These are phyloP conservation scores for Deroptyus accipitrinus DNA, from an alignment of 2,113 vertebrate species.

Conservation along the genomic window DNA sequence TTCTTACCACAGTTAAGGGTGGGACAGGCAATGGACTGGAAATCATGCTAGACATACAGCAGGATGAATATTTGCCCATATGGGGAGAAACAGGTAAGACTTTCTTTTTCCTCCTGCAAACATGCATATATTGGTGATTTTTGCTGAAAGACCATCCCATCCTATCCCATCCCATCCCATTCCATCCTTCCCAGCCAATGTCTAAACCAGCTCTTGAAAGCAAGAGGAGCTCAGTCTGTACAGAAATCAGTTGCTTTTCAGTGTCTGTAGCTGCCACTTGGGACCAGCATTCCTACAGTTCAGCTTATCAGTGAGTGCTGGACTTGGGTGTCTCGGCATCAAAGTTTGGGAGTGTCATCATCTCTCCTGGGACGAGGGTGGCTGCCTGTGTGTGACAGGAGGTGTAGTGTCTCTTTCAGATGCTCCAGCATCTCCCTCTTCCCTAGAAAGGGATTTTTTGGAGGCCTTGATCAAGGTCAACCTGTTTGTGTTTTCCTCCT, in stretches of 20 bases:
- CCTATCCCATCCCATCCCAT: not conserved
- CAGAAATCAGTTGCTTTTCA: rapidly evolving
- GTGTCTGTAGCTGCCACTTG: not conserved
- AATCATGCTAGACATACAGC: constrained; percentile 99
- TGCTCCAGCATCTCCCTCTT: not conserved
- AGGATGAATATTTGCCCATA: constrained; percentile 87
- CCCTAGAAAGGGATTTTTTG: not conserved
- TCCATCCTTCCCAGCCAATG: not conserved
- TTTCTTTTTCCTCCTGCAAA: not conserved
- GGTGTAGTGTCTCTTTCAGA: not conserved
- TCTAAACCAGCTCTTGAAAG: not conserved
- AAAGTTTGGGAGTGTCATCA: not conserved
- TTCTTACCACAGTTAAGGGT: constrained; percentile 96
- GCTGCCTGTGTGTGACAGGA: not conserved
- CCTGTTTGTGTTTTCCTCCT: not conserved
- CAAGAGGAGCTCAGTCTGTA: not conserved
- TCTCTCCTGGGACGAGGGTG: not conserved
- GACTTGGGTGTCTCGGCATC: not conserved
- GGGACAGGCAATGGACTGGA: constrained; percentile 97
- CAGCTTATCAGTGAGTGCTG: not conserved
- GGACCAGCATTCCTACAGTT: not conserved
- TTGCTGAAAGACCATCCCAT: not conserved
- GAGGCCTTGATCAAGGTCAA: rapidly evolving
- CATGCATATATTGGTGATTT: not conserved
- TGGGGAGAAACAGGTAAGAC: constrained; percentile 85